phyloP scores from a whole-genome alignment of 1,140 invertebrate genomes.

The Ladona fulva region DNA sequence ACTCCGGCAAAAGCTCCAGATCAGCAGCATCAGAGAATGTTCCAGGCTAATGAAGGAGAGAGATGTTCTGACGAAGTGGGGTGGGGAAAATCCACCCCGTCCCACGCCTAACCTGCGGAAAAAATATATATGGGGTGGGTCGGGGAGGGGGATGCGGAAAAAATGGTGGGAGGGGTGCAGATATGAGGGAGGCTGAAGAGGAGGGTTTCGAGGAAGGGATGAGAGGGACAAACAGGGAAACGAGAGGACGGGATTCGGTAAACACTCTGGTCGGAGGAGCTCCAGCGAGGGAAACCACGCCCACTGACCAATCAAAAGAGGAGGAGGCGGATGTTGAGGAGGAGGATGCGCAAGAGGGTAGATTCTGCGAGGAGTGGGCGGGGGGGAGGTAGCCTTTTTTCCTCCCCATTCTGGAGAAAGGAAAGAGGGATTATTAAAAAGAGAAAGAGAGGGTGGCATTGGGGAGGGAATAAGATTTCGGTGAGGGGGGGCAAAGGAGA shows the following conservation, averaged over 20 bases:
- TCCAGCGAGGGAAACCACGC: not conserved
- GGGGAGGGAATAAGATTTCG: not conserved
- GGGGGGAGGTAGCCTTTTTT: not conserved
- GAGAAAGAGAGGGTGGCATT: not conserved
- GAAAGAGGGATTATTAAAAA: not conserved
- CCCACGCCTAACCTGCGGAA: not conserved
- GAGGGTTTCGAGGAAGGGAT: not conserved
- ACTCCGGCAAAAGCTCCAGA: no score
- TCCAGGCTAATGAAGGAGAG: not conserved
- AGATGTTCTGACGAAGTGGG: not conserved
- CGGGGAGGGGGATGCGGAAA: not conserved
- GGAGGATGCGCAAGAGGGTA: not conserved
- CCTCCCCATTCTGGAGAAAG: not conserved
- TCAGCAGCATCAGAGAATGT: not conserved
- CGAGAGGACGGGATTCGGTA: not conserved
- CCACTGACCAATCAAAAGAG: slow-evolving; percentile 8
- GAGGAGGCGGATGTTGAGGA: not conserved
- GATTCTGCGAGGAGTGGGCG: not conserved
- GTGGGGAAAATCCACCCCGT: not conserved
- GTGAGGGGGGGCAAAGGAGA: not conserved
- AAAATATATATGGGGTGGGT: no score
- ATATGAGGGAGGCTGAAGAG: not conserved
- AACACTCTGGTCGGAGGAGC: not conserved
- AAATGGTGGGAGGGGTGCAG: not conserved
- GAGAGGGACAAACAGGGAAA: not conserved